These are phyloP conservation scores for Torymus tubicola DNA, from an alignment of 2,888 invertebrate species.

Conservation along the genomic window DNA sequence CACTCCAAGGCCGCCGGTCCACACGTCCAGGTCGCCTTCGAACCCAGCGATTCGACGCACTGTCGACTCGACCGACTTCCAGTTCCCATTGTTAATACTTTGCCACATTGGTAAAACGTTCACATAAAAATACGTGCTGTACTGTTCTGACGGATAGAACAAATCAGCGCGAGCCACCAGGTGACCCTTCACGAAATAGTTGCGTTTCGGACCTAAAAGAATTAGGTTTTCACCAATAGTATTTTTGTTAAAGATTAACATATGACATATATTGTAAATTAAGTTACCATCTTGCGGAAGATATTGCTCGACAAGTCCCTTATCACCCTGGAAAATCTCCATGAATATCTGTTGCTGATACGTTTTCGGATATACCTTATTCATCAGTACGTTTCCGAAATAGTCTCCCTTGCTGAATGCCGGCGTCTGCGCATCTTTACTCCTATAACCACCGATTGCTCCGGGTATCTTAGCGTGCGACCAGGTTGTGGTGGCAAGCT, in stretches of 20 bases:
- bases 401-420: slow-evolving; percentile 40
- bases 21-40: slow-evolving; percentile 70
- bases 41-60: slow-evolving; percentile 67
- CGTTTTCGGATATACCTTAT: slow-evolving; percentile 33
- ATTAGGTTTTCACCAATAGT: too few species aligned
- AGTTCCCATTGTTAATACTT: slow-evolving; percentile 75
- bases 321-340: slow-evolving; percentile 31
- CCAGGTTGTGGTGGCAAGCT: slow-evolving; percentile 46
- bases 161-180: slow-evolving; percentile 78
- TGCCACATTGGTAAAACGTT: slow-evolving; percentile 79
- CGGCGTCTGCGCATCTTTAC: not conserved
- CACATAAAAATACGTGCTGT: slow-evolving; percentile 78
- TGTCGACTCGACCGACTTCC: slow-evolving; percentile 73
- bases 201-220: slow-evolving; percentile 47
- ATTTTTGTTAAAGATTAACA: too few species aligned
- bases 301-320: slow-evolving; percentile 25
- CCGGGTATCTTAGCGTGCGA: slow-evolving; percentile 38
- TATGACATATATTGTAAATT: too few species aligned
- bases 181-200: slow-evolving; percentile 77
- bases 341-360: slow-evolving; percentile 31
- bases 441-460: slow-evolving; percentile 5
- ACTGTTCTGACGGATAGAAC: slow-evolving; percentile 77
- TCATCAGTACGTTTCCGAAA: slow-evolving; percentile 28
- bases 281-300: slow-evolving; percentile 37
- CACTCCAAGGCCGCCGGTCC: slow-evolving; percentile 71